Evolutionary conservation across 2,888 invertebrate genomes (phyloP).

Genomic region (Hirtodrosophila cameraria): DNA sequence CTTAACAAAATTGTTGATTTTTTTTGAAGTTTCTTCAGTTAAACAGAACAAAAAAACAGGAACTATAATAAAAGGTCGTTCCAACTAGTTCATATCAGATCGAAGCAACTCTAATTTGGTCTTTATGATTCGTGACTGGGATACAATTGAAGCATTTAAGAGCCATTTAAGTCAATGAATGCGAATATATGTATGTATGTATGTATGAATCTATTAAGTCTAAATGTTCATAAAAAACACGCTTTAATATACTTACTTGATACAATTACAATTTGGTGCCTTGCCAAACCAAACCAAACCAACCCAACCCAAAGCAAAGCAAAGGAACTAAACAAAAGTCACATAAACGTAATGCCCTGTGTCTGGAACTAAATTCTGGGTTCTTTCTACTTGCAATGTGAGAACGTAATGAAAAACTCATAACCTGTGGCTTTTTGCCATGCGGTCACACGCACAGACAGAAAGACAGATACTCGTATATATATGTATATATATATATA

Average conservation of each 20-base stretch:
- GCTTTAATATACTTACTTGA: constrained; percentile 21
- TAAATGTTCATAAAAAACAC: constrained; percentile 30
- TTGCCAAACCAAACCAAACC: constrained; percentile 67
- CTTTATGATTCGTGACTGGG: too few species aligned
- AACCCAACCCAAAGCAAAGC: too few species aligned
- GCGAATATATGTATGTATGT: neutral
- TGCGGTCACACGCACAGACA: constrained; percentile 71
- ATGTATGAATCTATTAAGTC: constrained; percentile 8
- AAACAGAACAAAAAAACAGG: too few species aligned
- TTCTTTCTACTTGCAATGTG: constrained; percentile 37
- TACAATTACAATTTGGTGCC: constrained; percentile 56
- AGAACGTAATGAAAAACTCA: constrained; percentile 72
- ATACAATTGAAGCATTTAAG: too few species aligned
- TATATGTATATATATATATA: constrained; percentile 15
- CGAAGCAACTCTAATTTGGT: too few species aligned
- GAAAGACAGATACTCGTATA: constrained; percentile 1
- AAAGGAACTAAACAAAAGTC: constrained; percentile 46
- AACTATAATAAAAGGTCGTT: too few species aligned
- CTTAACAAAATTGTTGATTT: too few species aligned
- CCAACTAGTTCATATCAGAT: too few species aligned
- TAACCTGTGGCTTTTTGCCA: constrained; percentile 76
- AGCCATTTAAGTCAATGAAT: too few species aligned
- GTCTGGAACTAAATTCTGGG: neutral
- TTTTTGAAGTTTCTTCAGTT: too few species aligned
- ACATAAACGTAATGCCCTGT: constrained; percentile 40